Evolutionary conservation across 2,113 vertebrate species (phyloP).

Genomic region (Toxostoma redivivum): DNA sequence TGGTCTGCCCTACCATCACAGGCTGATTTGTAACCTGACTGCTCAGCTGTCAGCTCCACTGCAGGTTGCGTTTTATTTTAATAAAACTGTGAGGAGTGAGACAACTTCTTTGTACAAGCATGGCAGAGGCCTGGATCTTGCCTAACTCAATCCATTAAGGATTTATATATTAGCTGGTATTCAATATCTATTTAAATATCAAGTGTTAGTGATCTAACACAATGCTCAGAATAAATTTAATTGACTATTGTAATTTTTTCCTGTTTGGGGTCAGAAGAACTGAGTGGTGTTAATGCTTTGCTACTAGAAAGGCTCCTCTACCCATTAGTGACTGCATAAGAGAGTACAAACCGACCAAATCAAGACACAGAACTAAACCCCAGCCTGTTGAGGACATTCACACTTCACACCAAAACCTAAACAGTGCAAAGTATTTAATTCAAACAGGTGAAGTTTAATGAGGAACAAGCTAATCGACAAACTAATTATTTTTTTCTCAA

Average conservation of each 20-base stretch:
- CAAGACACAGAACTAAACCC: neutral
- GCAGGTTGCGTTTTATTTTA: constrained; percentile 35
- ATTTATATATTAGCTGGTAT: neutral
- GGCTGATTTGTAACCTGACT: constrained; percentile 50
- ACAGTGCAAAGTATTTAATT: neutral
- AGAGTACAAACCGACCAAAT: rapidly evolving
- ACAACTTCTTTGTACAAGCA: neutral
- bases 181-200: neutral
- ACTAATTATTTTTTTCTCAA: neutral
- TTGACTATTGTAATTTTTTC: neutral
- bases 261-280: neutral
- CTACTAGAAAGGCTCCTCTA: neutral
- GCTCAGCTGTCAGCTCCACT: constrained; percentile 60
- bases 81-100: constrained; percentile 34
- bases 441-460: neutral
- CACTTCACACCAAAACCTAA: neutral
- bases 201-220: neutral
- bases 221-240: neutral
- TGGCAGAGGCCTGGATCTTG: neutral
- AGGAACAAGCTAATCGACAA: neutral
- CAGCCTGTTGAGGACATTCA: neutral
- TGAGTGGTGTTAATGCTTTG: neutral
- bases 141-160: neutral
- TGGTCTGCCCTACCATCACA: neutral
- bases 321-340: neutral